A percentile compares a stretch with the other conserved stretches of the same genome.
These are phyloP conservation scores for Tribolium freemani DNA, from an alignment of 2,888 invertebrate species.

Conservation along the genomic window DNA sequence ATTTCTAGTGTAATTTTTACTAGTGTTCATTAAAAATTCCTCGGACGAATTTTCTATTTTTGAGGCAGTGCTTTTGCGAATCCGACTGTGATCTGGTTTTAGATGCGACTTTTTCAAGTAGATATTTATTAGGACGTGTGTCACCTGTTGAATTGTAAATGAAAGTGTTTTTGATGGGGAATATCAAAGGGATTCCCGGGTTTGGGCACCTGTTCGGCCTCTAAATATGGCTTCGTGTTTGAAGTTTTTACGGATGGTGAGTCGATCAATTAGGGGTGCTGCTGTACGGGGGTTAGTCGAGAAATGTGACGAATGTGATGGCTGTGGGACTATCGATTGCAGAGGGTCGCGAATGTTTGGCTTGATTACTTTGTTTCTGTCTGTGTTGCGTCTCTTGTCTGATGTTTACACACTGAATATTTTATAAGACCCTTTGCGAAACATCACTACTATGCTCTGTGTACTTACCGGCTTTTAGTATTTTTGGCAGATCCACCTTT, in stretches of 20 bases:
- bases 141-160: slow-evolving; percentile 33
- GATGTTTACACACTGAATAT: neutral
- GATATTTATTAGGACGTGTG: slow-evolving; percentile 8
- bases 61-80: neutral
- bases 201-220: slow-evolving; percentile 47
- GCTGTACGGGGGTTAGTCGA: neutral
- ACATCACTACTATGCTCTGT: no score
- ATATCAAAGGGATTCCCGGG: slow-evolving; percentile 14
- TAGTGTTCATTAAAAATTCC: neutral
- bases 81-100: slow-evolving; percentile 7
- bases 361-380: slow-evolving; percentile 3
- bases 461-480: neutral
- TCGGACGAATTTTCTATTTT: neutral
- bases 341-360: slow-evolving; percentile 4
- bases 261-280: slow-evolving; percentile 47
- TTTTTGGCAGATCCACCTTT: neutral
- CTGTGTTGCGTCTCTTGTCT: neutral
- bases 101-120: slow-evolving; percentile 1
- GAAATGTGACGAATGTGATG: slow-evolving; percentile 3
- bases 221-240: slow-evolving; percentile 64
- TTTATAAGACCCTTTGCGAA: neutral
- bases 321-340: slow-evolving; percentile 11
- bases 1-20: slow-evolving; percentile 19
- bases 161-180: slow-evolving; percentile 17
- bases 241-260: slow-evolving; percentile 67